A percentile compares a stretch with the other conserved stretches of the same genome.
Conservation (phyloP, 1,140 invertebrate genomes). For the Drosophila murphyi region DNA sequence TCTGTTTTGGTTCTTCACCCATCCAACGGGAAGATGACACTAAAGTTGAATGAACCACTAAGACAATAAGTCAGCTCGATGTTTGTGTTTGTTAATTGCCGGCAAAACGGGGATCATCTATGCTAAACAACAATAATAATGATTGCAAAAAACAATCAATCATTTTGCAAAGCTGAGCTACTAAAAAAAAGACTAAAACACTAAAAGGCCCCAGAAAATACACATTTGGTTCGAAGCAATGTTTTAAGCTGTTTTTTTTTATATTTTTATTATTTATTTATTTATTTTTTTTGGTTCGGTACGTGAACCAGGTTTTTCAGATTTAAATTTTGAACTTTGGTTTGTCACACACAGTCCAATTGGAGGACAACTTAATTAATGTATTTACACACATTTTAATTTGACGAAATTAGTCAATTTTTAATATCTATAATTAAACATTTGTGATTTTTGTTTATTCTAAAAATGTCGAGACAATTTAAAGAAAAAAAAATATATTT, state of each 20-base stretch:
- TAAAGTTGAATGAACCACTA: conserved; percentile 48
- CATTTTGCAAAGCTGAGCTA: conserved; percentile 64
- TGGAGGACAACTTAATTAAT: too few species aligned
- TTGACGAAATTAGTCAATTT: too few species aligned
- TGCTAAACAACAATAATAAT: conserved; percentile 65
- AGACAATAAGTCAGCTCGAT: conserved; percentile 1
- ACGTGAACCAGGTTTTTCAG: not conserved
- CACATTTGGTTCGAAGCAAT: not conserved
- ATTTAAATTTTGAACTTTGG: too few species aligned
- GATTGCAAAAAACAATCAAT: conserved; percentile 73
- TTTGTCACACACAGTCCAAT: not conserved
- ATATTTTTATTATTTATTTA: too few species aligned
- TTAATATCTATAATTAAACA: too few species aligned
- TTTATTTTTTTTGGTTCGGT: not conserved
- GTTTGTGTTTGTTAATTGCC: conserved; percentile 68
- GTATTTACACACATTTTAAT: too few species aligned
- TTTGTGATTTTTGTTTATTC: too few species aligned
- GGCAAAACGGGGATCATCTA: conserved; percentile 51
- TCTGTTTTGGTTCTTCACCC: not conserved
- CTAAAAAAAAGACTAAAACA: conserved; percentile 21
- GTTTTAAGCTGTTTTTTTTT: too few species aligned
- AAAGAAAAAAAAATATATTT: too few species aligned
- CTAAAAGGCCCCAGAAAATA: not conserved
- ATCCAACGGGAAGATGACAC: conserved; percentile 8
- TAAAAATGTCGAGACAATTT: too few species aligned